Conservation (phyloP, 2,797 vertebrate species). For the Micromesistius poutassou region DNA sequence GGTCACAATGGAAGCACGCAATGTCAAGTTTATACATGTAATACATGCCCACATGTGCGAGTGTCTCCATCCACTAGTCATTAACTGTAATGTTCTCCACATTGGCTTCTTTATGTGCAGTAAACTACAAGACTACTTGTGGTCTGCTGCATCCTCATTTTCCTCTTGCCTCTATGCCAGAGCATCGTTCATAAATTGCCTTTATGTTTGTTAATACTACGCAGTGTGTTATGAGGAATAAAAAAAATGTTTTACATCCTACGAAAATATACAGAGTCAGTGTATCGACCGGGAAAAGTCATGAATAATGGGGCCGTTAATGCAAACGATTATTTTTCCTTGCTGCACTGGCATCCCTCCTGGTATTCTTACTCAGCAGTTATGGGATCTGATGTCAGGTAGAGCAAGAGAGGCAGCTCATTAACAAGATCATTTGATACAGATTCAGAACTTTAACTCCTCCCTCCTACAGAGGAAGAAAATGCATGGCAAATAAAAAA, state of each 20-base stretch:
- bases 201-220: background rate
- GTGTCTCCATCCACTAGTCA: background rate
- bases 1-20: no score
- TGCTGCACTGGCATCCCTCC: background rate
- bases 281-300: background rate
- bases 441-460: background rate
- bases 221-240: background rate
- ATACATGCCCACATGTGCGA: background rate
- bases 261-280: background rate
- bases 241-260: background rate
- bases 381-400: background rate
- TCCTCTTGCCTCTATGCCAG: background rate
- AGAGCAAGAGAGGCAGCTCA: background rate
- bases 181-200: background rate
- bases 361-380: background rate
- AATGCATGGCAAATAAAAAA: background rate
- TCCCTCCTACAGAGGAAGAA: background rate
- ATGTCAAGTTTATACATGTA: background rate
- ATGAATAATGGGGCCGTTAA: background rate
- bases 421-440: background rate
- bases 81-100: background rate
- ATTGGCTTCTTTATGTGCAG: background rate
- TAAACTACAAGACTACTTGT: background rate
- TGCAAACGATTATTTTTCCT: background rate
- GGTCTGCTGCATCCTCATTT: background rate